Evolutionary conservation across 1,140 invertebrate species (phyloP).

Genomic region (Melipona quadrifasciata): DNA sequence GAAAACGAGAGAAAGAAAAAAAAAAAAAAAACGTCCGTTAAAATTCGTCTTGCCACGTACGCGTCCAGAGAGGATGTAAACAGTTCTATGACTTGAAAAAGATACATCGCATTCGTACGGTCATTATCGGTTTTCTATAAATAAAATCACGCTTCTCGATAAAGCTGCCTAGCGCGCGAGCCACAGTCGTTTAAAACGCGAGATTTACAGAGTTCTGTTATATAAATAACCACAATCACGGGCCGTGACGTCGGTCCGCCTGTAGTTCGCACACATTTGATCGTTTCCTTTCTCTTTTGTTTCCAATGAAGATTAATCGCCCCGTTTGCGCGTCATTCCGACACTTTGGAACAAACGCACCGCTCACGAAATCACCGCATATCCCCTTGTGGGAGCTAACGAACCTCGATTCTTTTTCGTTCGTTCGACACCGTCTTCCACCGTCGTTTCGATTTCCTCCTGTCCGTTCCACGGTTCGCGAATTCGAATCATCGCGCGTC

Average conservation of each 20-base stretch:
- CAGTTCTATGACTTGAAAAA: conserved; percentile 38
- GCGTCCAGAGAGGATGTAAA: not conserved
- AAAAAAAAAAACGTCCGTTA: not conserved
- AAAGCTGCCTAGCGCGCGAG: conserved; percentile 49
- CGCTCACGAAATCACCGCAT: conserved; percentile 19
- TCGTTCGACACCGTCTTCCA: not conserved
- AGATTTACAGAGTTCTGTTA: conserved; percentile 64
- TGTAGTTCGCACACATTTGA: conserved; percentile 58
- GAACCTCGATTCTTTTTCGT: conserved; percentile 36
- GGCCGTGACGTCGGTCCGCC: conserved; percentile 53
- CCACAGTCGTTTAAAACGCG: conserved; percentile 54
- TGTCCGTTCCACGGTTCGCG: not conserved
- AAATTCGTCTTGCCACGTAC: not conserved
- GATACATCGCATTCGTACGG: conserved; percentile 48
- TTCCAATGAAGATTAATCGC: conserved; percentile 65
- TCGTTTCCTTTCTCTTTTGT: conserved; percentile 68
- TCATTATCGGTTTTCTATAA: conserved; percentile 66
- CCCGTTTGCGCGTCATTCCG: conserved; percentile 50
- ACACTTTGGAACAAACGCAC: conserved; percentile 41
- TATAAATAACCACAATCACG: conserved; percentile 68
- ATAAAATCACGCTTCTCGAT: conserved; percentile 60
- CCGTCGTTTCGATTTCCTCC: too few relatives aligned
- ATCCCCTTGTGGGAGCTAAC: conserved; percentile 3
- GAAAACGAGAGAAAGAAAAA: not conserved
- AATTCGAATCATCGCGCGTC: not conserved